Evolutionary conservation across 2,888 invertebrate genomes (phyloP).

Genomic region (Diachrysia chrysitis): DNA sequence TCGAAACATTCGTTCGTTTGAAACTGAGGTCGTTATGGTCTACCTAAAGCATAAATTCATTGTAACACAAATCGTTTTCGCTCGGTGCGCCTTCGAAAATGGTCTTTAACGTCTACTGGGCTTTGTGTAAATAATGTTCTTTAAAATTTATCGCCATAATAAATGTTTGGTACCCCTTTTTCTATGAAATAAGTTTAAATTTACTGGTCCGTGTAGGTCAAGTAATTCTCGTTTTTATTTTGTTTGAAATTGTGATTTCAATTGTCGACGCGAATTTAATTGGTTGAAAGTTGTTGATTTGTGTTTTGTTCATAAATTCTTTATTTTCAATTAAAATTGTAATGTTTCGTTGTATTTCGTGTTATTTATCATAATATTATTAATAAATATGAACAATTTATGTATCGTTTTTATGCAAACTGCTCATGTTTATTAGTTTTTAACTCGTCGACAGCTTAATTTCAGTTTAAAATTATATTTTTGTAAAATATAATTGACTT

Average conservation of each 20-base stretch:
- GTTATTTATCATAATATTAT: neutral
- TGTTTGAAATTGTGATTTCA: slow-evolving; percentile 54
- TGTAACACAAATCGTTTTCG: slow-evolving; percentile 79
- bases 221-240: slow-evolving; percentile 67
- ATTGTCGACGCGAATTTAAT: slow-evolving; percentile 22
- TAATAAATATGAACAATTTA: neutral
- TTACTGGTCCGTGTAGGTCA: slow-evolving; percentile 75
- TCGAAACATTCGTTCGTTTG: slow-evolving; percentile 64
- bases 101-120: slow-evolving; percentile 86
- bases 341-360: neutral
- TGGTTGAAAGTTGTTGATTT: neutral
- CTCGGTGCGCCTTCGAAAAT: slow-evolving; percentile 81
- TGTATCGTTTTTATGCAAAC: neutral
- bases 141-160: slow-evolving; percentile 87
- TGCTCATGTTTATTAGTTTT: too few species aligned
- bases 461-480: too few species aligned
- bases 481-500: too few species aligned
- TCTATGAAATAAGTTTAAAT: slow-evolving; percentile 87
- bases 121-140: slow-evolving; percentile 88
- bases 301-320: slow-evolving; percentile 37
- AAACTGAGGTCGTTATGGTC: slow-evolving; percentile 67
- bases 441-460: too few species aligned
- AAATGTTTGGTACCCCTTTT: slow-evolving; percentile 85
- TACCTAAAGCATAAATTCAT: slow-evolving; percentile 83
- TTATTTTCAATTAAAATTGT: slow-evolving; percentile 4